Evolutionary conservation across 1,140 invertebrate genomes (phyloP).

Genomic region (Lordiphosa stackelbergi): DNA sequence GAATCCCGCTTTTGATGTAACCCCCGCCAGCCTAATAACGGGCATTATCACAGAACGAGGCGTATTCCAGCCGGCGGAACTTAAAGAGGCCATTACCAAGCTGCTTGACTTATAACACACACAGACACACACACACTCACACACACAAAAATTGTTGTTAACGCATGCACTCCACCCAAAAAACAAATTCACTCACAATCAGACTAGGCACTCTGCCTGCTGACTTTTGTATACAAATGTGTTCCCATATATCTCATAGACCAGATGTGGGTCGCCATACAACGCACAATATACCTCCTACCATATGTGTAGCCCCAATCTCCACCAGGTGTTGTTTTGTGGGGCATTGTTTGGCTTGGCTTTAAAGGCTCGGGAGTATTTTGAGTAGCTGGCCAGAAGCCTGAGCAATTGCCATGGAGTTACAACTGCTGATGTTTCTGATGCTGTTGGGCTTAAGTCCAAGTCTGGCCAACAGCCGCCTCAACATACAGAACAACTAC

Average conservation of each 20-base stretch:
- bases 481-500: conserved; percentile 56
- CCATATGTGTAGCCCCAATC: conserved; percentile 51
- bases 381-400: conserved; percentile 12
- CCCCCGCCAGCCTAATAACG: conserved; percentile 94
- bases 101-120: conserved; percentile 60
- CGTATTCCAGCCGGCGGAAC: conserved; percentile 82
- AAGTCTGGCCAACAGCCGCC: conserved; percentile 15
- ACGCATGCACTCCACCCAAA: conserved; percentile 43
- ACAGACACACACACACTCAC: conserved; percentile 21
- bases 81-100: conserved; percentile 62
- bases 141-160: conserved; percentile 31
- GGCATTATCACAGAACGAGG: conserved; percentile 97
- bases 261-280: conserved; percentile 58
- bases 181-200: conserved; percentile 32
- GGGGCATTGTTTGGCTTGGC: conserved; percentile 27
- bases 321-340: conserved; percentile 32
- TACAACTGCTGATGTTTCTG: conserved; percentile 21
- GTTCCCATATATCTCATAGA: conserved; percentile 16
- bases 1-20: conserved; percentile 99
- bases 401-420: conserved; percentile 24
- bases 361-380: conserved; percentile 38
- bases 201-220: conserved; percentile 46
- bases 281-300: conserved; percentile 62
- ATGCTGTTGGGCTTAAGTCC: conserved; percentile 1
- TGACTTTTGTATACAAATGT: conserved; percentile 49